A percentile compares a stretch with the other conserved stretches of the same genome.
phyloP scores from a whole-genome alignment of 2,888 invertebrate species.

The Hecatera dysodea region DNA sequence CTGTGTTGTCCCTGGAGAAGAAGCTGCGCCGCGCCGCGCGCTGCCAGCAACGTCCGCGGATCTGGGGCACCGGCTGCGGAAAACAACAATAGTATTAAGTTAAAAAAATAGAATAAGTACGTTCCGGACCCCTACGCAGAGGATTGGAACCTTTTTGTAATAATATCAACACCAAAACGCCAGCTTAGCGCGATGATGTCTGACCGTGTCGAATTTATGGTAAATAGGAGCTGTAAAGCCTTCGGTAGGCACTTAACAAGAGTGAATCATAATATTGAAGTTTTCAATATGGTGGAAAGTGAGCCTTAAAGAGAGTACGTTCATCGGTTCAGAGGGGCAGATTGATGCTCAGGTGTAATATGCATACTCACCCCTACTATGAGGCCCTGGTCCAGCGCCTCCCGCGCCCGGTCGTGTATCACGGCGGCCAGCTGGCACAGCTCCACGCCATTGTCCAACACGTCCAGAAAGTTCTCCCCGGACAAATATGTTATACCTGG shows the following conservation, averaged over 20 bases:
- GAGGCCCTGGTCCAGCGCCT: conserved; percentile 92
- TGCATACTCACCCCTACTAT: conserved; percentile 89
- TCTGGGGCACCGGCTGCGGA: conserved; percentile 90
- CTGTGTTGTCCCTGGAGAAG: conserved; percentile 97
- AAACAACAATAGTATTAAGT: background rate
- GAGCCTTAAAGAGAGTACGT: too few relatives aligned
- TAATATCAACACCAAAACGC: too few relatives aligned
- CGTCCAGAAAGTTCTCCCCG: conserved; percentile 95
- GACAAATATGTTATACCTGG: conserved; percentile 93
- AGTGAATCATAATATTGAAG: too few relatives aligned
- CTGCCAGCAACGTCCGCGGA: conserved; percentile 95
- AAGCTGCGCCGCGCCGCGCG: conserved; percentile 96
- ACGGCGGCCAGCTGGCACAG: conserved; percentile 95
- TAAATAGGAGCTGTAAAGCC: too few relatives aligned
- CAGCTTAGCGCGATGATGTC: background rate
- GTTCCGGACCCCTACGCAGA: too few relatives aligned
- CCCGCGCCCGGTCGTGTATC: conserved; percentile 94
- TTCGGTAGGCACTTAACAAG: too few relatives aligned
- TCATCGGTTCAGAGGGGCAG: too few relatives aligned
- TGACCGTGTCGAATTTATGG: background rate
- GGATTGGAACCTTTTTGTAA: too few relatives aligned
- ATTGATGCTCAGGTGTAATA: background rate
- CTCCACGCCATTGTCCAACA: conserved; percentile 95
- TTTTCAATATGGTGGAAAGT: too few relatives aligned
- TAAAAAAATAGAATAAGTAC: background rate